Evolutionary conservation across 2,113 vertebrate genomes (phyloP).

Genomic region (Tupaia chinensis): DNA sequence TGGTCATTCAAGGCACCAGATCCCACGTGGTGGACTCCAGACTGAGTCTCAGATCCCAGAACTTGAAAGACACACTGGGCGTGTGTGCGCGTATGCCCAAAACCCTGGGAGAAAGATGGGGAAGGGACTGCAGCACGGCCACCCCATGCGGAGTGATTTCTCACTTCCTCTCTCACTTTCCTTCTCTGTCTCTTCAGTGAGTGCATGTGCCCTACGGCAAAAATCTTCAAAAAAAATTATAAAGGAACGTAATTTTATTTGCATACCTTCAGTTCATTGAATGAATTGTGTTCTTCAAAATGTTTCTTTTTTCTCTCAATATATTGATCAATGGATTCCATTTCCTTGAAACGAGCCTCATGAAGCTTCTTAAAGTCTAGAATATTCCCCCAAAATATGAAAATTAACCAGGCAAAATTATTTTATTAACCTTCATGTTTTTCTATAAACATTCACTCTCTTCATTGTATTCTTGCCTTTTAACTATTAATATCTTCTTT

Average conservation of each 20-base stretch:
- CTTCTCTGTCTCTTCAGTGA: too few species aligned
- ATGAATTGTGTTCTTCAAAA: constrained; percentile 85
- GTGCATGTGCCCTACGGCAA: too few species aligned
- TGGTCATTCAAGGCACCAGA: too few species aligned
- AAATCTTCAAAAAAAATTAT: too few species aligned
- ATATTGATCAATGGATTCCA: constrained; percentile 97
- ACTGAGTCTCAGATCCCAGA: too few species aligned
- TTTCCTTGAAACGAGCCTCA: constrained; percentile 95
- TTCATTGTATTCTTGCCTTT: constrained; percentile 10
- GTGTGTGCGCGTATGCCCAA: too few species aligned
- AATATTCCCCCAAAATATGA: constrained; percentile 48
- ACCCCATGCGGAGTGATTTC: too few species aligned
- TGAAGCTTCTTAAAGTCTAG: constrained; percentile 97
- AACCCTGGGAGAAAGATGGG: too few species aligned
- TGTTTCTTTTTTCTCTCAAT: constrained; percentile 92
- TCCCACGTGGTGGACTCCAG: too few species aligned
- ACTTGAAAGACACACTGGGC: too few species aligned
- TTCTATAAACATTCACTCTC: constrained; percentile 1
- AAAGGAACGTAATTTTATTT: constrained; percentile 5
- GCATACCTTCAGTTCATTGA: constrained; percentile 91
- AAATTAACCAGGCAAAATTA: constrained; percentile 60
- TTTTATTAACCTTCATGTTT: constrained; percentile 35
- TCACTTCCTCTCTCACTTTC: too few species aligned
- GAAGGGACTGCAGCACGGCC: too few species aligned
- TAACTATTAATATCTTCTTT: constrained; percentile 54